A percentile compares a stretch with the other conserved stretches of the same genome.
These are phyloP conservation scores for Uloborus plumipes DNA, from an alignment of 2,888 invertebrate genomes.

Conservation along the genomic window DNA sequence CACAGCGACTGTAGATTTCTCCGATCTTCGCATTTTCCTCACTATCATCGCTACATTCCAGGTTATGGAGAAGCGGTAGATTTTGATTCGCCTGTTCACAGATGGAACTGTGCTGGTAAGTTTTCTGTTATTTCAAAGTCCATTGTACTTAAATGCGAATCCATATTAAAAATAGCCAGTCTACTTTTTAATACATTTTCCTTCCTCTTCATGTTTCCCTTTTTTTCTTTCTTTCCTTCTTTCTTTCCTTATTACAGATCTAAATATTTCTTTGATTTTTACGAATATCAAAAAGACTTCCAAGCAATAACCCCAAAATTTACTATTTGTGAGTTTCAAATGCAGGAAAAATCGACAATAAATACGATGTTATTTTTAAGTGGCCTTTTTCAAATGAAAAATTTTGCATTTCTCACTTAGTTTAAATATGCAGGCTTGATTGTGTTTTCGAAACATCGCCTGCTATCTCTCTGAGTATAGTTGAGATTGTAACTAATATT, in stretches of 20 bases:
- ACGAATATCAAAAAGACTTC: too few species aligned
- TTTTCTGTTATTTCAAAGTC: background rate
- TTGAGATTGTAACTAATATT: too few species aligned
- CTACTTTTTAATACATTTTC: background rate
- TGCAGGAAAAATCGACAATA: too few species aligned
- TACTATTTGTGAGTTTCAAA: too few species aligned
- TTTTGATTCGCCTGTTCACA: conserved; percentile 18
- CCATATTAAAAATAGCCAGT: background rate
- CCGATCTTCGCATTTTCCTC: background rate
- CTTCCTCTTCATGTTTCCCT: background rate
- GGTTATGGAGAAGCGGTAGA: conserved; percentile 27
- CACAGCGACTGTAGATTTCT: conserved; percentile 32
- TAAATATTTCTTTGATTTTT: too few species aligned
- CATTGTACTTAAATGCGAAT: background rate
- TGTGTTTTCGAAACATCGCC: too few species aligned
- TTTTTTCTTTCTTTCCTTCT: background rate
- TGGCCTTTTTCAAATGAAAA: too few species aligned
- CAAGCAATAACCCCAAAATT: too few species aligned
- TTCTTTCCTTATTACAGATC: background rate
- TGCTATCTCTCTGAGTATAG: too few species aligned
- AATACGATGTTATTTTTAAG: too few species aligned
- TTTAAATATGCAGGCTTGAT: too few species aligned
- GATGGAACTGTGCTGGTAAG: conserved; percentile 36
- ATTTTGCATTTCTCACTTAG: too few species aligned
- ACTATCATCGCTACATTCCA: conserved; percentile 14